Conservation (phyloP, 2,888 invertebrate species). For the Clanis bilineata region DNA sequence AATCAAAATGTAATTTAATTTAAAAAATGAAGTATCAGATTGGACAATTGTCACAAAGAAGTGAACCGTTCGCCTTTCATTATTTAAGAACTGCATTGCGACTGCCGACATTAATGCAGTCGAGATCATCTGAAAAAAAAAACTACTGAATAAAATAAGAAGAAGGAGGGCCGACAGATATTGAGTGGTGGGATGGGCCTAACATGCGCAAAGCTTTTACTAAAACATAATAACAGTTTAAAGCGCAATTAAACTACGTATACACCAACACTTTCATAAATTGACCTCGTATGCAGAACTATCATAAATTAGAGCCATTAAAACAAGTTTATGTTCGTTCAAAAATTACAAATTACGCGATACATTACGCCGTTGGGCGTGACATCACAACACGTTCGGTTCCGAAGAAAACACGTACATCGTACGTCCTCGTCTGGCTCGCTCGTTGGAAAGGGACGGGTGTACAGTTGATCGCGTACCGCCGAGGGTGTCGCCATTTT, state of each 20-base stretch:
- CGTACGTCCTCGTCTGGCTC: slow-evolving; percentile 47
- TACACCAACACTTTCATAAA: slow-evolving; percentile 67
- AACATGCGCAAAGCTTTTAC: slow-evolving; percentile 78
- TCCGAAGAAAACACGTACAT: slow-evolving; percentile 73
- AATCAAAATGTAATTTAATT: neutral
- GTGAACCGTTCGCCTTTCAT: slow-evolving; percentile 13
- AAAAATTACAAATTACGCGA: slow-evolving; percentile 78
- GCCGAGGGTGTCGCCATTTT: slow-evolving; percentile 87
- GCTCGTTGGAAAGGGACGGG: slow-evolving; percentile 46
- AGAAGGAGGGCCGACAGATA: slow-evolving; percentile 81
- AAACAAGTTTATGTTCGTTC: slow-evolving; percentile 76
- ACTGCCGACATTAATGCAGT: slow-evolving; percentile 72
- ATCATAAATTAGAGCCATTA: slow-evolving; percentile 75
- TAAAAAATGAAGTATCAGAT: slow-evolving; percentile 1
- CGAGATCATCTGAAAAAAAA: slow-evolving; percentile 68
- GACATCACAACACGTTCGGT: slow-evolving; percentile 81
- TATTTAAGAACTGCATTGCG: slow-evolving; percentile 69
- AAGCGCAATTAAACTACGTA: slow-evolving; percentile 62
- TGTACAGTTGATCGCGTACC: slow-evolving; percentile 75
- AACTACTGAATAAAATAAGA: slow-evolving; percentile 76
- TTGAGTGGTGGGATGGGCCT: slow-evolving; percentile 82
- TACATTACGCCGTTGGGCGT: slow-evolving; percentile 82
- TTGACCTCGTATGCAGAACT: slow-evolving; percentile 67
- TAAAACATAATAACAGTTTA: slow-evolving; percentile 51
- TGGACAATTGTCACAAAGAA: slow-evolving; percentile 10